Evolutionary conservation across 2,797 vertebrate genomes (phyloP), one percentile per base, ranked within the genome.

Genomic region (Halcyon badia): DNA sequence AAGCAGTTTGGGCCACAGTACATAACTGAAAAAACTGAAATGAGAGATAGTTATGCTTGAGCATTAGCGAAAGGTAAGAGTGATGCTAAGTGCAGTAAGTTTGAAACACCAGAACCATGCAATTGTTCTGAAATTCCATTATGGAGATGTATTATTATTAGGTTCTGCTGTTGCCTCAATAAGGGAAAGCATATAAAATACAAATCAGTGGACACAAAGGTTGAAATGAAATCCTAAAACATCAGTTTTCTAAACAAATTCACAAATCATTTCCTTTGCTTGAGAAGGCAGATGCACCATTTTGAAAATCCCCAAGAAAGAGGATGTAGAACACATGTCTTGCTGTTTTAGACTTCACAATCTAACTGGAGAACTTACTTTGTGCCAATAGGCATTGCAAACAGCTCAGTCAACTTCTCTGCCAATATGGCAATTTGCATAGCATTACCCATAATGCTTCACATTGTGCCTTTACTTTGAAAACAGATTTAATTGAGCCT

Each of bases 401-500:
- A 97, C 91, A 94, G 70, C 64, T 95, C 91, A 73, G 86, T 96
- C 97, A 96, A 92, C 94, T 94, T 97, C 90, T 95, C 91, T 96
- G 95, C 96, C 97, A 98, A 93, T 97, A 97, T 95, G 92, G 97
- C 83, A 97, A 97, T 98, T 98, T 97, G 92, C 96, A 97, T 97
- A 96, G 37, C 89, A 97, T 97, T 98, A 98, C 97, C 98, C 98
- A 98, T 64, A 98, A 97, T 98, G 84, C 98, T 80, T 97, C 91
- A 90, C 66, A 95, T 79, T 88, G 91, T 94, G 95, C 94, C 95
- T 98, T 97, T 98, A 87, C 95, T 97, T 98, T 97, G 97, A 97
- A 98, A 98, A 97, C 94, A 97, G 95, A 97, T 97, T 98, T 98
- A 98, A 98, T 97, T 98, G 97, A 98, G 96, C 89, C 97, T 98